A percentile compares a stretch with the other conserved stretches of the same genome.
Conservation (phyloP, 2,888 invertebrate species). For the Eristalinus sepulchralis region DNA sequence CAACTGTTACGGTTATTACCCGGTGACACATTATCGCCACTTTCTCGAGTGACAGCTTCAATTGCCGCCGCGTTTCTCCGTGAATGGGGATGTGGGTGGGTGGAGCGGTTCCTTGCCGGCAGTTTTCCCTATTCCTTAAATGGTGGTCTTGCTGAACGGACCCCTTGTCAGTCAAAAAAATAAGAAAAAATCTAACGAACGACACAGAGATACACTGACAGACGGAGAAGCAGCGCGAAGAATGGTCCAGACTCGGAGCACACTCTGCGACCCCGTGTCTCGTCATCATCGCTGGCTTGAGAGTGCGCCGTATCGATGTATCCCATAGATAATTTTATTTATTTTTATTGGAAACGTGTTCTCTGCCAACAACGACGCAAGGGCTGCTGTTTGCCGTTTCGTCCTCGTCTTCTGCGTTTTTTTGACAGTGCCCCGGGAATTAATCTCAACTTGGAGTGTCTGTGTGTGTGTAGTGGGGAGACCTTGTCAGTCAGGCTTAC, state of each 20-base stretch:
- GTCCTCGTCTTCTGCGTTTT: slow-evolving; percentile 31
- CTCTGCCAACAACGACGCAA: slow-evolving; percentile 20
- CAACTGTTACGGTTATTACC: slow-evolving; percentile 65
- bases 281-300: neutral
- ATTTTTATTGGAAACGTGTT: slow-evolving; percentile 62
- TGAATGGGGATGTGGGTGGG: neutral
- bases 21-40: slow-evolving; percentile 67
- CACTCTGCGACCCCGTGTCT: too few relatives aligned
- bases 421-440: slow-evolving; percentile 56
- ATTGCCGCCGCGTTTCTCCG: slow-evolving; percentile 55
- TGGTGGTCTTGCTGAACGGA: slow-evolving; percentile 14
- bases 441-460: slow-evolving; percentile 55
- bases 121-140: neutral
- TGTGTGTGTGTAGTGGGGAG: slow-evolving; percentile 26
- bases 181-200: neutral
- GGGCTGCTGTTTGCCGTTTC: slow-evolving; percentile 18
- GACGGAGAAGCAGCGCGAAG: too few relatives aligned
- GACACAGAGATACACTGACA: neutral
- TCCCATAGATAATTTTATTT: slow-evolving; percentile 60
- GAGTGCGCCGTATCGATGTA: slow-evolving; percentile 41
- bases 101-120: slow-evolving; percentile 23
- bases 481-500: slow-evolving; percentile 33
- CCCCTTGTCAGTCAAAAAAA: slow-evolving; percentile 37
- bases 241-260: too few relatives aligned
- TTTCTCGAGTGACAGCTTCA: slow-evolving; percentile 68